Conservation (phyloP, 1,140 invertebrate genomes). For the Elymnias hypermnestra region DNA sequence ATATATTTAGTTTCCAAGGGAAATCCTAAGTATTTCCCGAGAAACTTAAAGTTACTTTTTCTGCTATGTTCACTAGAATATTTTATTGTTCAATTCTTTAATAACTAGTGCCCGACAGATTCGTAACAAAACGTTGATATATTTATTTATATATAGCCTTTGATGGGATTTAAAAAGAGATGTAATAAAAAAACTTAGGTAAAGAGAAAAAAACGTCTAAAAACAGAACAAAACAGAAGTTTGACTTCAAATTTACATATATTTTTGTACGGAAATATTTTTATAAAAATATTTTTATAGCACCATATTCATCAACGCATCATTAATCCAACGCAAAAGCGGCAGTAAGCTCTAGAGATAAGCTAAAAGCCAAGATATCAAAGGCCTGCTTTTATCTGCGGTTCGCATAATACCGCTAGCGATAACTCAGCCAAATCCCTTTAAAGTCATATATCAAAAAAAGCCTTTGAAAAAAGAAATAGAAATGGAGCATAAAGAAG, state of each 20-base stretch:
- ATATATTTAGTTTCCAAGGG: too few relatives aligned
- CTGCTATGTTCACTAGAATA: too few relatives aligned
- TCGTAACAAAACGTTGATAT: too few relatives aligned
- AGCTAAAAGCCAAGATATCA: slow-evolving; percentile 3
- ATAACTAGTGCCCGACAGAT: too few relatives aligned
- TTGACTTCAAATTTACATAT: background rate
- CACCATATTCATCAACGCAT: background rate
- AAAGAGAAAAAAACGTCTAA: too few relatives aligned
- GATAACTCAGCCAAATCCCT: slow-evolving; percentile 4
- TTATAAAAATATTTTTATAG: background rate
- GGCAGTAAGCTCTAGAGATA: background rate
- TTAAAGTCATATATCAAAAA: slow-evolving; percentile 1
- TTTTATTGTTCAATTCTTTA: too few relatives aligned
- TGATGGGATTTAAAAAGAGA: too few relatives aligned
- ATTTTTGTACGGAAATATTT: background rate
- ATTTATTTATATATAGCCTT: too few relatives aligned
- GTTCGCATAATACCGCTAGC: slow-evolving; percentile 1
- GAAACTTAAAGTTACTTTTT: too few relatives aligned
- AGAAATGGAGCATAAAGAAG: background rate
- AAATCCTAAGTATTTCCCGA: too few relatives aligned
- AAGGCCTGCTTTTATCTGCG: slow-evolving; percentile 4
- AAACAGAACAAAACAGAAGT: too few relatives aligned
- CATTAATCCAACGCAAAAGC: slow-evolving; percentile 1
- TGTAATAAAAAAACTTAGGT: too few relatives aligned
- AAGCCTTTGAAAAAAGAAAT: slow-evolving; percentile 1